Base-by-base conservation (phyloP, 2,888 invertebrate genomes). In the Mongoloraphidia duomilia region DNA sequence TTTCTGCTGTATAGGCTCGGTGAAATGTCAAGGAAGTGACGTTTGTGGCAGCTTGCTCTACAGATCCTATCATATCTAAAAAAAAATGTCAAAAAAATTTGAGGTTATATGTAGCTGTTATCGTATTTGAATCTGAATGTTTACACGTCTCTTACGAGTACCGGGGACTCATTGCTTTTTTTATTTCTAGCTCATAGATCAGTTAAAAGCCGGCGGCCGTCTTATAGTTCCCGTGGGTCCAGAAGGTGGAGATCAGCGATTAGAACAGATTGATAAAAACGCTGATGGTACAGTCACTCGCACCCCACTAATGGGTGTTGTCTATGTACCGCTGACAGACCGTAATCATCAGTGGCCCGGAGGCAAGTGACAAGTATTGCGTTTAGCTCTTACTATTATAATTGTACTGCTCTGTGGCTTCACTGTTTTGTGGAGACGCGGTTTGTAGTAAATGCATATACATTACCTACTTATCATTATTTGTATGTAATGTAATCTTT, bases 261-360 rank as follows among this genome's bases (percentile, higher is more conserved):
- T 98, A 58, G 83, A 86, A 64, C 82, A 82, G 73, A 83, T 96
- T 50, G 97, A 98, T 67, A 97, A 96, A 68, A 74, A 78, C 36
- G 64, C 69, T 2, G 84, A 90, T 63, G 96, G 96, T 8, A 73
- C 79, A 35, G 77, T 93, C 5, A 73, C 74, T 17, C 75, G 81
- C 52, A 84, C 82, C 57, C 77, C 80, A 40, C 72, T 98, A 9
- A 94, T 96, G 89, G 90, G 91, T 40, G 98, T 98, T 10, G 86
- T 94, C 57, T 98, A 93, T 65, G 97, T 98, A 36, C 97, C 97
- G 0, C 74, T 98, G 42, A 97, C 97, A 0, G 93, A 93, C 66
- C 80, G 82, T 64, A 75, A 79, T 14, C 72, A 75, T 50, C 86
- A 87, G 62, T 80, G 78, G 76, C 76, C 78, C 44, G 63, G 64